These are phyloP conservation scores for Hydrocynus forskahlii DNA, from an alignment of 2,797 vertebrate genomes.

Conservation along the genomic window DNA sequence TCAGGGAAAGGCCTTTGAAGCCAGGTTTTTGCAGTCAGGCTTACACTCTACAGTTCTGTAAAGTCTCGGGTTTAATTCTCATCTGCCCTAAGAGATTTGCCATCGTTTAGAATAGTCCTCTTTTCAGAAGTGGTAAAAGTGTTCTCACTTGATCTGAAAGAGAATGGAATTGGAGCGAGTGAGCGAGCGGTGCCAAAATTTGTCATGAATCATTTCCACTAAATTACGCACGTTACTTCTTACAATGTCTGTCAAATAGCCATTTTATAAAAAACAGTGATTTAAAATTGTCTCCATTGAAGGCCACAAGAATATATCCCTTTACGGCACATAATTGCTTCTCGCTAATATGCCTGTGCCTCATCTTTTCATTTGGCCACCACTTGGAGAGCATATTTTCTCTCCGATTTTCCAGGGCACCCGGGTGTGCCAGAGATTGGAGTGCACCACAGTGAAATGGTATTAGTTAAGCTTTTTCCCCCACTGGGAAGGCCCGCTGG, in stretches of 20 bases:
- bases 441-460: conserved; percentile 9
- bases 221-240: background rate
- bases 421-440: background rate
- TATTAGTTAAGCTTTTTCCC: conserved; percentile 11
- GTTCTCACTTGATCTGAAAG: background rate
- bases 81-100: too few species aligned
- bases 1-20: background rate
- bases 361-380: background rate
- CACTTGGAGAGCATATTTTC: background rate
- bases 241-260: conserved; percentile 3
- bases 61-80: too few species aligned
- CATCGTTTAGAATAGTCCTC: too few species aligned
- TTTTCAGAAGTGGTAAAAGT: background rate
- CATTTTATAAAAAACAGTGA: background rate
- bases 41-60: background rate
- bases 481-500: conserved; percentile 47
- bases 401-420: conserved; percentile 21
- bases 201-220: background rate
- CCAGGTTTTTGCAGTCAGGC: background rate
- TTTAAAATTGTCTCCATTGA: background rate
- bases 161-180: background rate
- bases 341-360: background rate
- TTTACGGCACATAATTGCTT: background rate
- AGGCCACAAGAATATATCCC: background rate
- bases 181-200: background rate